Evolutionary conservation across 2,113 vertebrate genomes (phyloP).

Genomic region (Brachirus orientalis): DNA sequence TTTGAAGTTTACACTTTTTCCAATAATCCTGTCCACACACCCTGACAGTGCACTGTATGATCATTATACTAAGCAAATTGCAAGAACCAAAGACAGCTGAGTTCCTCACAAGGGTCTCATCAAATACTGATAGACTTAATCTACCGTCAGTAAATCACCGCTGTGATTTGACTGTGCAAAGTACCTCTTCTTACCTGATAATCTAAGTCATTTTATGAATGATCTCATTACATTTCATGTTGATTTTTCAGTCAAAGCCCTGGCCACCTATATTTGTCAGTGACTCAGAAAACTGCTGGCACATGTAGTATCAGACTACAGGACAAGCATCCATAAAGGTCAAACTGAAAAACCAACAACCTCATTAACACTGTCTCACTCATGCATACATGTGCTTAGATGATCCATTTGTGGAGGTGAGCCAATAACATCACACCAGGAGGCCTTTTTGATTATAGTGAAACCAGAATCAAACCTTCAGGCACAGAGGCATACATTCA

Average conservation of each 20-base stretch:
- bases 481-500: constrained; percentile 22
- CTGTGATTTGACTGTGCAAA: not conserved
- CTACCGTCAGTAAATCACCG: no score
- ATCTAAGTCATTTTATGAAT: constrained; percentile 3
- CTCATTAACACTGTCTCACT: constrained; percentile 13
- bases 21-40: no score
- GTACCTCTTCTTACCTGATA: not conserved
- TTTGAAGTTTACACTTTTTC: no score
- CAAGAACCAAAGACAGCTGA: no score
- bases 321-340: not conserved
- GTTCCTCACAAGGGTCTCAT: no score
- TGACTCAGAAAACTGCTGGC: not conserved
- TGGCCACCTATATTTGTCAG: not conserved
- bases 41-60: no score
- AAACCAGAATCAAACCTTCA: constrained; percentile 18
- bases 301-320: not conserved
- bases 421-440: constrained; percentile 31
- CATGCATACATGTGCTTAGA: constrained; percentile 4
- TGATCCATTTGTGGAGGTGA: constrained; percentile 19
- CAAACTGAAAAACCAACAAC: not conserved
- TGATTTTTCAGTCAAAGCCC: not conserved
- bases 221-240: not conserved
- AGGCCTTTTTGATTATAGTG: constrained; percentile 39
- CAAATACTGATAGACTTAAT: no score
- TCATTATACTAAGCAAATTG: no score